A percentile compares a stretch with the other conserved stretches of the same genome.
phyloP scores from a whole-genome alignment of 2,888 invertebrate genomes.

The Deilephila elpenor region DNA sequence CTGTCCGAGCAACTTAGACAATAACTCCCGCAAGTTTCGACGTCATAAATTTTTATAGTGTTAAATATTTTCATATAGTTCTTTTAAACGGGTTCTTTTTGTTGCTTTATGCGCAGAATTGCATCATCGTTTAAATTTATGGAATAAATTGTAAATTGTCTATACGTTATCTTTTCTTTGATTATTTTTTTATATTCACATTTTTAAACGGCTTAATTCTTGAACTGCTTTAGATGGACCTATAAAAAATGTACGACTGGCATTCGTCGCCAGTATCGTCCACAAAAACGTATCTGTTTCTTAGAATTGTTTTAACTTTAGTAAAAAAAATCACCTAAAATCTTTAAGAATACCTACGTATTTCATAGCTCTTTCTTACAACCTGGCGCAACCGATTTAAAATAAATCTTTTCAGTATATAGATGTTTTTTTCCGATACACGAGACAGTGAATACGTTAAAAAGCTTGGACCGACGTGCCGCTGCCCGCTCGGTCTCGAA shows the following conservation, averaged over 20 bases:
- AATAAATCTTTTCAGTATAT: too few relatives aligned
- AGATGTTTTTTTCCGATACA: background rate
- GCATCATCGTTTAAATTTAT: background rate
- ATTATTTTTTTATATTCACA: too few relatives aligned
- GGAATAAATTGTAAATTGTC: background rate
- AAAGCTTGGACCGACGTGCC: background rate
- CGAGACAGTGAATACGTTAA: conserved; percentile 5
- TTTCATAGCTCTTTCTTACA: too few relatives aligned
- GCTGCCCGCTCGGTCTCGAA: background rate
- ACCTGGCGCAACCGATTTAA: too few relatives aligned
- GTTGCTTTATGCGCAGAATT: background rate
- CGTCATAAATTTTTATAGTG: conserved; percentile 15
- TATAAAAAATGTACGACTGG: background rate
- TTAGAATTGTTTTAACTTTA: too few relatives aligned
- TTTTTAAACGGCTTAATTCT: background rate
- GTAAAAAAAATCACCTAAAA: too few relatives aligned
- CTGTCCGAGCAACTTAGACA: conserved; percentile 1
- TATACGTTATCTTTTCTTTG: background rate
- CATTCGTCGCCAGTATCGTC: too few relatives aligned
- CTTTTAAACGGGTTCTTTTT: background rate
- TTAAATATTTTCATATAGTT: conserved; percentile 1
- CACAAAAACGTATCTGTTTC: too few relatives aligned
- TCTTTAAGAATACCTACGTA: too few relatives aligned
- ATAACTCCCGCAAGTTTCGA: background rate
- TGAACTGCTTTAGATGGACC: background rate